A percentile compares a stretch with the other conserved stretches of the same genome.
phyloP scores from a whole-genome alignment of 2,113 vertebrate genomes.

The human region DNA sequence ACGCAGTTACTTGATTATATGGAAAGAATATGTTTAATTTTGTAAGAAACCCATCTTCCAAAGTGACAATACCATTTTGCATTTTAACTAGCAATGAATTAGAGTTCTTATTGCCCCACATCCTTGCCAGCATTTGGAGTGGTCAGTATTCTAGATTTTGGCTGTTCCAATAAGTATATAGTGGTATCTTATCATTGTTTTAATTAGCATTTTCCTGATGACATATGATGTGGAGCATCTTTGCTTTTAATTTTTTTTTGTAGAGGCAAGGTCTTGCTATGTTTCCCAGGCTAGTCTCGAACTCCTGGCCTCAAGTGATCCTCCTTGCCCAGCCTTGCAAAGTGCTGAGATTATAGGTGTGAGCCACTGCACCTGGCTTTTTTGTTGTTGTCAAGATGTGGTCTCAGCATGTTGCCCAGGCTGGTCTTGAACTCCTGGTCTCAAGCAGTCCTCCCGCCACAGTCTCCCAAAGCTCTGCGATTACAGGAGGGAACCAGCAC shows the following conservation, averaged over 20 bases:
- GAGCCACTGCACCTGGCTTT: too few relatives aligned
- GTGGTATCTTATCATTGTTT: not conserved
- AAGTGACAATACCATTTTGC: not conserved
- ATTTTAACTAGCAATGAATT: not conserved
- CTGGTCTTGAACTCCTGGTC: not conserved
- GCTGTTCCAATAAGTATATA: not conserved
- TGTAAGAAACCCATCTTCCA: not conserved
- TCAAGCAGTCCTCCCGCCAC: not conserved
- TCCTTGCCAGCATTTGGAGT: not conserved
- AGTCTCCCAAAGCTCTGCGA: not conserved
- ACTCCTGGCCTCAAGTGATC: too few relatives aligned
- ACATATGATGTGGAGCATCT: not conserved
- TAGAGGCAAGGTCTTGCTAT: not conserved
- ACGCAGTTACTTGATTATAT: not conserved
- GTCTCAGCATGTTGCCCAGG: not conserved
- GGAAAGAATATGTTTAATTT: not conserved
- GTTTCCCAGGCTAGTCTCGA: not conserved
- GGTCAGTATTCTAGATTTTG: not conserved
- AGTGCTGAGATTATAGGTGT: too few relatives aligned
- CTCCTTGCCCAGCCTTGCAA: too few relatives aligned
- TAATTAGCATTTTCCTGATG: too few relatives aligned
- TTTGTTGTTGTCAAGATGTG: not conserved
- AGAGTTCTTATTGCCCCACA: not conserved
- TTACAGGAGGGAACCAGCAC: too few relatives aligned
- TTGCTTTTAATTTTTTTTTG: not conserved